phyloP scores from a whole-genome alignment of 2,888 invertebrate genomes.

The Heliconius ismenius region DNA sequence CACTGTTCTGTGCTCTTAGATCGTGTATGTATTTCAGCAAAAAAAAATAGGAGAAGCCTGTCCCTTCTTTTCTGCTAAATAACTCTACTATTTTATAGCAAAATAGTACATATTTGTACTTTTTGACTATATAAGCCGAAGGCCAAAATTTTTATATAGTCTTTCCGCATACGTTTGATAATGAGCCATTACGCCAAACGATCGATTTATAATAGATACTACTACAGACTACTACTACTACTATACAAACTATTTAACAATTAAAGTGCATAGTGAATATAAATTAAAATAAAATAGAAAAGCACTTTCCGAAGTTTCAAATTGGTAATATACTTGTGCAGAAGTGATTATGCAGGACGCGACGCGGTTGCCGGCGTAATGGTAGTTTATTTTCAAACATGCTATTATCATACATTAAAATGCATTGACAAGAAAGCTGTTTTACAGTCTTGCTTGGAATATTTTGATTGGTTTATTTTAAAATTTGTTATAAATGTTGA shows the following conservation, averaged over 20 bases:
- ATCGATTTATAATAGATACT: no score
- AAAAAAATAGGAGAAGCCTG: no score
- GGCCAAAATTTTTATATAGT: no score
- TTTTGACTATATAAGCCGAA: no score
- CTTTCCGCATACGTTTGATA: no score
- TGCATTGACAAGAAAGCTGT: slow-evolving; percentile 3
- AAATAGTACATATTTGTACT: no score
- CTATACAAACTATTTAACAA: slow-evolving; percentile 24
- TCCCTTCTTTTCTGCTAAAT: no score
- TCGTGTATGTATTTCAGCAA: no score
- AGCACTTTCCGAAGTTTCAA: slow-evolving; percentile 41
- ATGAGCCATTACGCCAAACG: no score
- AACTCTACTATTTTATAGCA: no score
- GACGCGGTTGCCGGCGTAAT: slow-evolving; percentile 9
- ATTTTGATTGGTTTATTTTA: neutral
- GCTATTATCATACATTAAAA: slow-evolving; percentile 4
- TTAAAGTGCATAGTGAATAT: slow-evolving; percentile 41
- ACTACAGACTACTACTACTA: no score
- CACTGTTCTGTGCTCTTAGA: no score
- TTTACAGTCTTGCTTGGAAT: neutral
- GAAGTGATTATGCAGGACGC: slow-evolving; percentile 24
- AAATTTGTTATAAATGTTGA: neutral
- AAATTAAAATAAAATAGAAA: slow-evolving; percentile 42
- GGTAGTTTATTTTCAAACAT: slow-evolving; percentile 9
- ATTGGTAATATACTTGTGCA: slow-evolving; percentile 43